Evolutionary conservation across 2,797 vertebrate species (phyloP).

Genomic region (Danio jaintianensis): DNA sequence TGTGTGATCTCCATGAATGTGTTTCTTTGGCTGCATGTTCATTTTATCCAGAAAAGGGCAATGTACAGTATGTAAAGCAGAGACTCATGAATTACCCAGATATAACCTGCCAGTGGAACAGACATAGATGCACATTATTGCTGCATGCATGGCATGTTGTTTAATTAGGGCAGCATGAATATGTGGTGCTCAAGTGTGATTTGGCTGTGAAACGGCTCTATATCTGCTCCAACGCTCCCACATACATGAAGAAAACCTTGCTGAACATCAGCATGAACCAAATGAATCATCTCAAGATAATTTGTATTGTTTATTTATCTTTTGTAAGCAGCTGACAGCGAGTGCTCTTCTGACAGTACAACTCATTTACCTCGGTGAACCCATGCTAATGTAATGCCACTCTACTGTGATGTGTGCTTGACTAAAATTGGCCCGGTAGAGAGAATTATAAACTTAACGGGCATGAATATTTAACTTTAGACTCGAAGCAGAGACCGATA

Average conservation of each 20-base stretch:
- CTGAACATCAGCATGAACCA: conserved; percentile 64
- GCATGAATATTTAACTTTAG: conserved; percentile 72
- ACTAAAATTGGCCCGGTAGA: conserved; percentile 46
- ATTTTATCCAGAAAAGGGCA: conserved; percentile 64
- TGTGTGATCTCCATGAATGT: conserved; percentile 61
- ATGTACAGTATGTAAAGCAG: conserved; percentile 58
- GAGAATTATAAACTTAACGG: conserved; percentile 72
- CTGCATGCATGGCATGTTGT: conserved; percentile 72
- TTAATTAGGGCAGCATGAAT: conserved; percentile 78
- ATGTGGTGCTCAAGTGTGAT: conserved; percentile 66
- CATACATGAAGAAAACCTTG: conserved; percentile 72
- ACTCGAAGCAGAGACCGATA: conserved; percentile 68
- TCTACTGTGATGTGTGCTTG: conserved; percentile 17
- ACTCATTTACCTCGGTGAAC: conserved; percentile 22
- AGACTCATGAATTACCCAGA: conserved; percentile 75
- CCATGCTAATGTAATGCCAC: conserved; percentile 25
- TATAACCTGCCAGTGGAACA: conserved; percentile 78
- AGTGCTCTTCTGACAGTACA: conserved; percentile 7
- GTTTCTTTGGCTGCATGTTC: conserved; percentile 12
- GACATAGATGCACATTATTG: conserved; percentile 78
- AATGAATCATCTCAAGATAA: not conserved
- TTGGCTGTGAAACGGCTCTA: conserved; percentile 73
- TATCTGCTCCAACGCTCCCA: conserved; percentile 73
- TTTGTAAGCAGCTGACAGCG: conserved; percentile 3
- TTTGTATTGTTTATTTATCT: conserved; percentile 14